These are phyloP conservation scores for Aphyosemion australe DNA, from an alignment of 2,113 vertebrate genomes.

Conservation along the genomic window DNA sequence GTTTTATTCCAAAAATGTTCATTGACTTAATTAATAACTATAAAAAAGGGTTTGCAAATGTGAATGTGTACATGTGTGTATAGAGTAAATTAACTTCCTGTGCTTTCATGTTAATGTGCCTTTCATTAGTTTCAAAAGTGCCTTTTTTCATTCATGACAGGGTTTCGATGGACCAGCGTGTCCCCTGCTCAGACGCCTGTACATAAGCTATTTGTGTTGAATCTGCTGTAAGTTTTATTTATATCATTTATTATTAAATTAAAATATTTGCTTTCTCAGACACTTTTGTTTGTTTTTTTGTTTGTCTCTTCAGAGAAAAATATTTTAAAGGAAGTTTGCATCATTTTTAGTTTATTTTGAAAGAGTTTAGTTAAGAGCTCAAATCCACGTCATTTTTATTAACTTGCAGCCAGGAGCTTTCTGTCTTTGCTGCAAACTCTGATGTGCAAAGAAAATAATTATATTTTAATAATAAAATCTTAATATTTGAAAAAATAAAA, in stretches of 20 bases:
- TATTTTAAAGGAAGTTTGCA: no score
- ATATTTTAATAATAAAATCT: no score
- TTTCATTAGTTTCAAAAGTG: slow-evolving; percentile 45
- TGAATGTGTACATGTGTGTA: slow-evolving; percentile 80
- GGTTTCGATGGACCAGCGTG: slow-evolving; percentile 7
- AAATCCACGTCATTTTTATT: no score
- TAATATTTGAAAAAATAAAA: no score
- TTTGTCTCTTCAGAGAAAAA: neutral
- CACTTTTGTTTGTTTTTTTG: neutral
- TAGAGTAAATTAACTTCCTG: slow-evolving; percentile 76
- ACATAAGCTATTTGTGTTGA: slow-evolving; percentile 80
- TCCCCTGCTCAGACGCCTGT: slow-evolving; percentile 57
- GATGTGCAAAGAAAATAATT: no score
- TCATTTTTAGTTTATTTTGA: no score
- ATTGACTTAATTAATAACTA: slow-evolving; percentile 4
- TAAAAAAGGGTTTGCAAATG: slow-evolving; percentile 53
- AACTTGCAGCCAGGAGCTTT: no score
- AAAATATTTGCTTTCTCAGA: slow-evolving; percentile 71
- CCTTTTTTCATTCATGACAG: slow-evolving; percentile 34
- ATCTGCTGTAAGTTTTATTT: slow-evolving; percentile 78
- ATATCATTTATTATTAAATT: slow-evolving; percentile 85
- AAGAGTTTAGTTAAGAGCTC: no score
- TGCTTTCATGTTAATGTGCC: slow-evolving; percentile 55
- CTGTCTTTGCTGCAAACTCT: no score
- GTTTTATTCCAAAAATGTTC: slow-evolving; percentile 9